Evolutionary conservation across 1,140 invertebrate genomes (phyloP).

Genomic region (Euwallacea fornicatus): DNA sequence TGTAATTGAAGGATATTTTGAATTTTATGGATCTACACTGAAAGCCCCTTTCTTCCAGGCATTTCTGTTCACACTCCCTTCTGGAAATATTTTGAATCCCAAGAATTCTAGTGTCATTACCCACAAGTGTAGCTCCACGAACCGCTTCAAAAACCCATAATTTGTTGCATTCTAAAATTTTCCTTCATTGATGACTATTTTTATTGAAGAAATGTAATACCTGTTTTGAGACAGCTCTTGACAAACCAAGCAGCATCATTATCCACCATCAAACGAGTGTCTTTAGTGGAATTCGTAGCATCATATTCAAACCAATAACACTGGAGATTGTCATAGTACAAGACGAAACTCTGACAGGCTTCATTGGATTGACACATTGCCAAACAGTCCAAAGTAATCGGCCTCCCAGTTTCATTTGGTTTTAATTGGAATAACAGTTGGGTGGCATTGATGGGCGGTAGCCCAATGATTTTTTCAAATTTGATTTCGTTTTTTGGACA

Average conservation of each 20-base stretch:
- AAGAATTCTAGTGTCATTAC: conserved; percentile 56
- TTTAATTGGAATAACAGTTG: conserved; percentile 39
- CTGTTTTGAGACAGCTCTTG: conserved; percentile 54
- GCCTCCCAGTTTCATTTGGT: conserved; percentile 47
- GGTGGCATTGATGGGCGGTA: conserved; percentile 40
- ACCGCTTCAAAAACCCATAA: conserved; percentile 57
- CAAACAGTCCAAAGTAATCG: conserved; percentile 58
- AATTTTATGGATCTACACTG: conserved; percentile 56
- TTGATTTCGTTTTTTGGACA: conserved; percentile 42
- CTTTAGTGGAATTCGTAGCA: conserved; percentile 44
- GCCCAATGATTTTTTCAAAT: conserved; percentile 51
- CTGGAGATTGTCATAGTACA: conserved; percentile 52
- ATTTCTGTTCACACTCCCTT: conserved; percentile 56
- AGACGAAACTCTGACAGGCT: conserved; percentile 55
- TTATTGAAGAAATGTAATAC: conserved; percentile 18
- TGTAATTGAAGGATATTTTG: conserved; percentile 51
- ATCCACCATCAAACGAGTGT: conserved; percentile 52
- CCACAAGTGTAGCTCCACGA: conserved; percentile 56
- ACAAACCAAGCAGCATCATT: conserved; percentile 56
- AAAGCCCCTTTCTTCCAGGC: conserved; percentile 55
- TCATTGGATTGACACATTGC: conserved; percentile 53
- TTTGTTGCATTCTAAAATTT: conserved; percentile 45
- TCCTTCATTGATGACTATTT: conserved; percentile 19
- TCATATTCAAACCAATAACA: conserved; percentile 55
- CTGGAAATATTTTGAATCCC: conserved; percentile 52